Evolutionary conservation across 2,797 vertebrate genomes (phyloP).

Genomic region (Myotis daubentonii): DNA sequence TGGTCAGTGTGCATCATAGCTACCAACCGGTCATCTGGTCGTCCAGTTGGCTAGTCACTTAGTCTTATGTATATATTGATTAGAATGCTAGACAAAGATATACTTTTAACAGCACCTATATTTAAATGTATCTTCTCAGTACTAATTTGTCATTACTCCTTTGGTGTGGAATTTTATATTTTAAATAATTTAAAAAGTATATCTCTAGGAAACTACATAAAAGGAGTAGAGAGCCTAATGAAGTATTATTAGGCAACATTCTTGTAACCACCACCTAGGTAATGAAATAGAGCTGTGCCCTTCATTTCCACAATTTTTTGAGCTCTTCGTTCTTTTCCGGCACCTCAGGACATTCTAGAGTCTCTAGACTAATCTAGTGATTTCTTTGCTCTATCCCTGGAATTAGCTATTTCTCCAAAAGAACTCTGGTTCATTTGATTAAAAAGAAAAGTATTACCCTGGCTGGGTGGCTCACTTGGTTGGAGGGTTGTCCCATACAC

Average conservation of each 20-base stretch:
- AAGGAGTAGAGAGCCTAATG: neutral
- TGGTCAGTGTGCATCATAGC: no score
- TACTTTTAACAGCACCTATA: neutral
- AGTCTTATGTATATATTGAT: no score
- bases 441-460: neutral
- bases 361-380: neutral
- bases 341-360: neutral
- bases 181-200: neutral
- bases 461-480: neutral
- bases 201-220: neutral
- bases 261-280: neutral
- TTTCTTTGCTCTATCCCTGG: neutral
- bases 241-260: neutral
- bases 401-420: neutral
- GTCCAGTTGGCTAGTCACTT: no score
- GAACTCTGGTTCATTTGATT: neutral
- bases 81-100: neutral
- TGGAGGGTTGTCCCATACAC: neutral
- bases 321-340: neutral
- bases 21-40: no score
- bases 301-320: neutral
- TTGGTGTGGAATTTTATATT: neutral
- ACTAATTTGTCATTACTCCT: neutral
- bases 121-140: neutral
- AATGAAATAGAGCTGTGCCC: neutral